Evolutionary conservation across 1,140 invertebrate genomes (phyloP).

Genomic region (Caenorhabditis brenneri): DNA sequence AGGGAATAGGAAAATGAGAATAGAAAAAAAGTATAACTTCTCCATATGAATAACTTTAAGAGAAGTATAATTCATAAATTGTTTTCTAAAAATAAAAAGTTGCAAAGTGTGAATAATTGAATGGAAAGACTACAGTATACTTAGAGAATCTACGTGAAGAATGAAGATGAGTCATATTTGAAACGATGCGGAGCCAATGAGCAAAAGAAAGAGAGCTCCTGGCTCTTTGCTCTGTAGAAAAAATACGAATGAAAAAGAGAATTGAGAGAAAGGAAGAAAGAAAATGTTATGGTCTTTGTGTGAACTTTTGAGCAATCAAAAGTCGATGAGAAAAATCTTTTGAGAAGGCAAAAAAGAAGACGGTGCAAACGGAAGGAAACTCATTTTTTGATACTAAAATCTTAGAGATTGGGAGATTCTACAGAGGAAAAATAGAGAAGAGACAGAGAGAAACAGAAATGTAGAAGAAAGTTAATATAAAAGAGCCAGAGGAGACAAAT

Average conservation of each 20-base stretch:
- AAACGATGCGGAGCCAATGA: not conserved
- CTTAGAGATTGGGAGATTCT: not conserved
- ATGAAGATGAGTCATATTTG: not conserved
- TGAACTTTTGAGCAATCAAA: conserved; percentile 46
- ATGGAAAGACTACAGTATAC: not conserved
- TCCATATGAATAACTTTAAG: too few relatives aligned
- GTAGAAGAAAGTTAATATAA: not conserved
- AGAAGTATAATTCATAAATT: too few relatives aligned
- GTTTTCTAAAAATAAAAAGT: too few relatives aligned
- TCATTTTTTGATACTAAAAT: conserved; percentile 12
- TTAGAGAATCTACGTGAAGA: not conserved
- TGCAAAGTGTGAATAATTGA: too few relatives aligned
- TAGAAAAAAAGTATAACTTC: too few relatives aligned
- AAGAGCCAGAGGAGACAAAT: not conserved
- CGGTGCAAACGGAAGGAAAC: conserved; percentile 7
- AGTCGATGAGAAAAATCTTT: not conserved
- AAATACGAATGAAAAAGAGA: not conserved
- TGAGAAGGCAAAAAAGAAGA: not conserved
- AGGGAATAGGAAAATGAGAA: too few relatives aligned
- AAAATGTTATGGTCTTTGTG: conserved; percentile 44
- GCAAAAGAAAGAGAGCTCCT: conserved; percentile 15
- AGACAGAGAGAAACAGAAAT: not conserved
- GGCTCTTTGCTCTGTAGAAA: not conserved
- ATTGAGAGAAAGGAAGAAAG: too few relatives aligned
- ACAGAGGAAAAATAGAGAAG: not conserved